Evolutionary conservation across 2,113 vertebrate genomes (phyloP), one percentile per base, ranked within the genome.

Genomic region (Sterrhoptilus dennistouni): DNA sequence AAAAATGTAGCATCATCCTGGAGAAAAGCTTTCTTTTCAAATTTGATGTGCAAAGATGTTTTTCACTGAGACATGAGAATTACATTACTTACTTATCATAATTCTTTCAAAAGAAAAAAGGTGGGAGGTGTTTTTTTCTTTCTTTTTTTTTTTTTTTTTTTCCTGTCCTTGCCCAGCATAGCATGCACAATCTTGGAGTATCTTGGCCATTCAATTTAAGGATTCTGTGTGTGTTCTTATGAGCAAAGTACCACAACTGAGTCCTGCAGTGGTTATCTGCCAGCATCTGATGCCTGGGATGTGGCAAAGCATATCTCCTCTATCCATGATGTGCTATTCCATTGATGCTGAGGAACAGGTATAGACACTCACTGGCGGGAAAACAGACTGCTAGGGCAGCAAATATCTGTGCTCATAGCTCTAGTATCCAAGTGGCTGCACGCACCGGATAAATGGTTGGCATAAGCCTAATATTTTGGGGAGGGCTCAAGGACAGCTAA

Each of bases 81-180:
- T 91, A n/a, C 87, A 77, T 96, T 96, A 93, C 61, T 96, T 96
- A 93, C 61, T 95, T 93, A 82, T 36, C 64, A 85, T 71, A 90
- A 96, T 94, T 95, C 40, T 95, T 97, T 95, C 45, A 91, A 86
- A 96, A 90, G 69, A 31, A 82, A 74, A 89, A 87, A 77, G 20
- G 56, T 66, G 49, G 57, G 38, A 87, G n/a, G n/a, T n/a, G n/a
- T 31, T 87, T 47, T 54, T 33, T 17, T 29, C 9, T 47, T 23
- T 24, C 9, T 49, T 13, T 49, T 28, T 6, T 25, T 90, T 42
- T 54, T 29, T 17, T 21, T 24, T 9, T 31, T 47, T 52, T 28
- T 11, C 1, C 17, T 53, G 19, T 83, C 29, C 50, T 93, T 84
- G 42, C 29, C 47, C 40, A 96, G 52, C 60, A 31, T 93, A 82